These are phyloP conservation scores for Scaptomyza flava DNA, from an alignment of 2,888 invertebrate species.

Conservation along the genomic window DNA sequence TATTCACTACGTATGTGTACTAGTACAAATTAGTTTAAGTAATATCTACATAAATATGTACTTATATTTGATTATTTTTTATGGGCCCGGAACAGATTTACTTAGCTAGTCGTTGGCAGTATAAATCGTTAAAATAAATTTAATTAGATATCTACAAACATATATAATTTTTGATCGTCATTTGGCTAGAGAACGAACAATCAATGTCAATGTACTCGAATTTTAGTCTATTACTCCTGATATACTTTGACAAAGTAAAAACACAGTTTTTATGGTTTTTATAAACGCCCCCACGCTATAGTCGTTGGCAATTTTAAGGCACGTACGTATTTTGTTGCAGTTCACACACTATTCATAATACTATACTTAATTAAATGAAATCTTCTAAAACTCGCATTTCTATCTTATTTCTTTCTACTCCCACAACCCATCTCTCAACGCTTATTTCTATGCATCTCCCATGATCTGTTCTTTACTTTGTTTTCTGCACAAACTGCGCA, in stretches of 20 bases:
- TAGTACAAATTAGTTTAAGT: slow-evolving; percentile 47
- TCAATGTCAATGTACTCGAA: slow-evolving; percentile 81
- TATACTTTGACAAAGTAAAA: slow-evolving; percentile 83
- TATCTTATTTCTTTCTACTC: not conserved
- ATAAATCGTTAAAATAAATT: slow-evolving; percentile 23
- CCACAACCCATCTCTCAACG: not conserved
- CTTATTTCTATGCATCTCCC: not conserved
- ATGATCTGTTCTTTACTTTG: slow-evolving; percentile 1
- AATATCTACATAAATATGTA: slow-evolving; percentile 14
- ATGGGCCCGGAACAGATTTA: slow-evolving; percentile 36
- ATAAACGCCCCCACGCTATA: slow-evolving; percentile 60
- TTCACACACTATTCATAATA: not conserved
- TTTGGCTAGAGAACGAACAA: slow-evolving; percentile 68
- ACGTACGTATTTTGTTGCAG: slow-evolving; percentile 58
- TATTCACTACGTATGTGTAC: slow-evolving; percentile 10
- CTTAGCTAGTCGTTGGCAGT: slow-evolving; percentile 37
- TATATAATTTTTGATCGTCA: slow-evolving; percentile 39
- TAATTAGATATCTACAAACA: slow-evolving; percentile 4
- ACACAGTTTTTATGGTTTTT: slow-evolving; percentile 59
- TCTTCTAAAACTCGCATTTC: not conserved
- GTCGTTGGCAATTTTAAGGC: slow-evolving; percentile 82
- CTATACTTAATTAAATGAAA: not conserved
- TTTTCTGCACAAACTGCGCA: slow-evolving; percentile 52
- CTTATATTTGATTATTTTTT: not conserved
- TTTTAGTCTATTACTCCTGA: slow-evolving; percentile 84